Percentiles rank a stretch among this genome's conserved stretches.
Conservation (phyloP, 1,140 invertebrate genomes). For the Caerostris extrusa region DNA sequence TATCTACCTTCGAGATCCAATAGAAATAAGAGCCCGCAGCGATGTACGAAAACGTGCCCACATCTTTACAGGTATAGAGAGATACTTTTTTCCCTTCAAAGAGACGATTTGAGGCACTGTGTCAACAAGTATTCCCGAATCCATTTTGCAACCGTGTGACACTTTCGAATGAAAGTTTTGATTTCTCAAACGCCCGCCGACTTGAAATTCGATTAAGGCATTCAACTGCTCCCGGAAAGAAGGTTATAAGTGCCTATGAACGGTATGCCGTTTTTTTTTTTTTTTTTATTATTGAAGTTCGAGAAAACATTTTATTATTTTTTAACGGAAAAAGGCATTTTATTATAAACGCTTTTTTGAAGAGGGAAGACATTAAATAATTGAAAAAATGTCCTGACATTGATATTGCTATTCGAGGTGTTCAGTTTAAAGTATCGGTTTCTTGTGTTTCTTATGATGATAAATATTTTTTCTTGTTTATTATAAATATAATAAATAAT, state of each 20-base stretch:
- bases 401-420: no score
- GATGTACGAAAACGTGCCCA: not conserved
- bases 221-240: not conserved
- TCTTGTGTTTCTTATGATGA: no score
- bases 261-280: no score
- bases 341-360: no score
- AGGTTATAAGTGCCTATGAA: not conserved
- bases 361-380: no score
- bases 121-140: slow-evolving; percentile 14
- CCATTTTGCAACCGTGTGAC: not conserved
- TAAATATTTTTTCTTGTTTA: no score
- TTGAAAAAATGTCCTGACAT: no score
- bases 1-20: not conserved
- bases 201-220: not conserved
- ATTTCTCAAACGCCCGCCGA: not conserved
- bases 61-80: not conserved
- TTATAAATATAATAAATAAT: no score
- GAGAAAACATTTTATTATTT: no score
- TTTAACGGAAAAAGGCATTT: no score
- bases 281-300: no score
- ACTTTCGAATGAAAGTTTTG: not conserved
- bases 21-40: not conserved
- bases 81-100: not conserved
- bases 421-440: no score
- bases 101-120: not conserved